A percentile compares a stretch with the other conserved stretches of the same genome.
phyloP scores from a whole-genome alignment of 1,140 invertebrate species.

The Trachelipus rathkii region DNA sequence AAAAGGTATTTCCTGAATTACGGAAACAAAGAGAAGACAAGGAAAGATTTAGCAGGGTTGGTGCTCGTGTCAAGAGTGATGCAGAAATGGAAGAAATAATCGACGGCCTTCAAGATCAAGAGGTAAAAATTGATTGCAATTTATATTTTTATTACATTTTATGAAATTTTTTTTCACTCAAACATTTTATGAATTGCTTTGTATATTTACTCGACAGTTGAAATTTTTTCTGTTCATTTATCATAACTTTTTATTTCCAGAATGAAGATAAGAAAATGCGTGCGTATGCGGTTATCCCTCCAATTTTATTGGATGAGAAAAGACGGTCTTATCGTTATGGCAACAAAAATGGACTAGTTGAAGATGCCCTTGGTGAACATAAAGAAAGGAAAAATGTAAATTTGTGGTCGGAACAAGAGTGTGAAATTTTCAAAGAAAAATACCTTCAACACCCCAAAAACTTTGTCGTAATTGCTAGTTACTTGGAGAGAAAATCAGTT shows the following conservation, averaged over 20 bases:
- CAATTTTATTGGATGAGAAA: slow-evolving; percentile 65
- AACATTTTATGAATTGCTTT: too few species aligned
- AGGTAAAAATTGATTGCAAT: slow-evolving; percentile 53
- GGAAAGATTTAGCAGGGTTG: slow-evolving; percentile 86
- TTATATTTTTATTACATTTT: not conserved
- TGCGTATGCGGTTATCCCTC: slow-evolving; percentile 91
- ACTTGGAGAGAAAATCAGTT: slow-evolving; percentile 85
- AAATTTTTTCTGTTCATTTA: not conserved
- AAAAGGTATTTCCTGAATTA: slow-evolving; percentile 92
- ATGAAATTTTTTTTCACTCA: not conserved
- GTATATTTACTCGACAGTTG: not conserved
- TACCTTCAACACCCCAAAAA: slow-evolving; percentile 97
- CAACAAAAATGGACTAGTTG: slow-evolving; percentile 81
- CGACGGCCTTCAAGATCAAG: slow-evolving; percentile 91
- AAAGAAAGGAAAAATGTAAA: slow-evolving; percentile 79
- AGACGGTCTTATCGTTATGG: slow-evolving; percentile 59
- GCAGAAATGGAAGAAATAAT: slow-evolving; percentile 96
- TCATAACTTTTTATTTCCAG: slow-evolving; percentile 47
- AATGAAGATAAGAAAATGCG: slow-evolving; percentile 97
- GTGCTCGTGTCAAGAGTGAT: slow-evolving; percentile 91
- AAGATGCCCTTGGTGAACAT: slow-evolving; percentile 82
- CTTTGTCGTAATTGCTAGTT: slow-evolving; percentile 87
- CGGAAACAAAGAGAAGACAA: slow-evolving; percentile 94
- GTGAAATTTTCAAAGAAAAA: slow-evolving; percentile 73
- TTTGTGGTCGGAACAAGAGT: slow-evolving; percentile 85